Base-by-base conservation (phyloP, 1,140 invertebrate genomes). In the Leptinotarsa defecta region DNA sequence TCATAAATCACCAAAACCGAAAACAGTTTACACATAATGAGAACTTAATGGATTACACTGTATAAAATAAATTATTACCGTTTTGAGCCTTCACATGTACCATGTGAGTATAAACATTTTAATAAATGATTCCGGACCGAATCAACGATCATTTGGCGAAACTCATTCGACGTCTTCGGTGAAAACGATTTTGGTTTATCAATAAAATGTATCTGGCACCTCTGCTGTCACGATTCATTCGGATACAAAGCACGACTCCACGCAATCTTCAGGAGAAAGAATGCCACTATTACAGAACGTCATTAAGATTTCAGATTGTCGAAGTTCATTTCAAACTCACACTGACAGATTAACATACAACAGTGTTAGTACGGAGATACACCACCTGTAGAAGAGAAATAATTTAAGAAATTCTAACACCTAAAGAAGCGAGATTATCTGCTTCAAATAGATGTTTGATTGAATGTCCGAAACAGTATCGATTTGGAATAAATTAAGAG, bases 291-390 rank as follows among this genome's bases (percentile, higher is more conserved):
- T 73, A 48, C 48, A 48, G 34, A 49, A 73, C 71, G 34, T 73
- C 71, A 71, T 73, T 73, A 73, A 73, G 71, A 73, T 73, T 73
- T 73, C 61, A 73, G 71, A 73, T 73, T 73, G 15, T n/a, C 43
- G 27, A 43, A 52, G 13, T 48, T 19, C 48, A 70, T 70, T 70
- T 52, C 68, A 70, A 70, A 70, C 20, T 70, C 48, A 52, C 68
- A 48, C 27, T 65, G 64, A 34, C 64, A 65, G 64, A 65, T 65
- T 65, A 65, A 65, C 64, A 24, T 65, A 57, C 52, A 57, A 57
- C 15, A 57, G n/a, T 57, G 52, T 15, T 19, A 57, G 52, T 57
- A 3, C 8, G 2, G 8, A 57, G 52, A 17, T 17, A 19, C 17
- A 57, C 52, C n/a, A 57, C 52, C 52, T 15, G 52, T 57, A 8